Evolutionary conservation across 2,797 vertebrate species (phyloP).

Genomic region (Silurus aristotelis): DNA sequence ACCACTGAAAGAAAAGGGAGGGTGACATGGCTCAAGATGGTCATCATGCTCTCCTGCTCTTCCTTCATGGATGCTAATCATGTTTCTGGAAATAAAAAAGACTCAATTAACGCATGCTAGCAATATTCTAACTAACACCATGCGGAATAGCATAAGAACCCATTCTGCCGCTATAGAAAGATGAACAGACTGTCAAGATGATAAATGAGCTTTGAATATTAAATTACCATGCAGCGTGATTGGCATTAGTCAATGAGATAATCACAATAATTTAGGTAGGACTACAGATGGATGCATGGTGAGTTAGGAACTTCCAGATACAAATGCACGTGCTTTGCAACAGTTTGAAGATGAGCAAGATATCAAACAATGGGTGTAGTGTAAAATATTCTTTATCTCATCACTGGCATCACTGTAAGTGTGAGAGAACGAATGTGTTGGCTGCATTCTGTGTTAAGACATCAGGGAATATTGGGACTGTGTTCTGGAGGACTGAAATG

Average conservation of each 20-base stretch:
- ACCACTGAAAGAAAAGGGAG: slow-evolving; percentile 10
- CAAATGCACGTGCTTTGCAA: background rate
- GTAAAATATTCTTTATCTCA: slow-evolving; percentile 30
- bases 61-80: background rate
- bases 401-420: slow-evolving; percentile 20
- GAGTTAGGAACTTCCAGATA: background rate
- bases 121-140: slow-evolving; percentile 24
- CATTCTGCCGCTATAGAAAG: slow-evolving; percentile 16
- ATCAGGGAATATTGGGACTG: background rate
- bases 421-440: slow-evolving; percentile 25
- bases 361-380: slow-evolving; percentile 30
- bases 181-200: slow-evolving; percentile 28
- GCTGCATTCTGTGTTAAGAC: slow-evolving; percentile 12
- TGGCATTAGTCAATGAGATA: slow-evolving; percentile 27
- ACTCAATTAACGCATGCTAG: slow-evolving; percentile 38
- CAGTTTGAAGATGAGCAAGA: slow-evolving; percentile 18
- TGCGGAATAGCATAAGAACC: slow-evolving; percentile 23
- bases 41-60: background rate
- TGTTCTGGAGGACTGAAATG: slow-evolving; percentile 16
- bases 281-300: background rate
- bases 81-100: slow-evolving; percentile 27
- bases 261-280: slow-evolving; percentile 13
- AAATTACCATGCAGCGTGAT: slow-evolving; percentile 42
- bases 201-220: slow-evolving; percentile 36
- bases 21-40: slow-evolving; percentile 7